phyloP scores from a whole-genome alignment of 2,888 invertebrate genomes.

The Dasysyrphus albostriatus region DNA sequence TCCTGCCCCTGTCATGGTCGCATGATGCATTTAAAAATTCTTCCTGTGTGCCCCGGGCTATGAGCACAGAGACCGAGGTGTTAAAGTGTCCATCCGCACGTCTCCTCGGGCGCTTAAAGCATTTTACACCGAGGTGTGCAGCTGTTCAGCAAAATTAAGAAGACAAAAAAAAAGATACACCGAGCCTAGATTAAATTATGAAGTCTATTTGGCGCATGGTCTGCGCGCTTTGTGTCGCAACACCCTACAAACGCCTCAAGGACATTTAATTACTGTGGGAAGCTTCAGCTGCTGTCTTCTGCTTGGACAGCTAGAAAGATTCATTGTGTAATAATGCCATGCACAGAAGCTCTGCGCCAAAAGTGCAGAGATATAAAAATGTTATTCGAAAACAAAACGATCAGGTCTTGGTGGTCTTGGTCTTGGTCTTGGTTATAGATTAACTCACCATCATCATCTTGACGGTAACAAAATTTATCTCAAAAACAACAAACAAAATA shows the following conservation, averaged over 20 bases:
- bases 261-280: constrained; percentile 74
- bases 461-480: constrained; percentile 62
- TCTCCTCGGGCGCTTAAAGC: constrained; percentile 63
- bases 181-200: constrained; percentile 73
- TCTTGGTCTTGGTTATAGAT: constrained; percentile 58
- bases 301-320: constrained; percentile 43
- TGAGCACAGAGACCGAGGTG: constrained; percentile 53
- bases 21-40: constrained; percentile 47
- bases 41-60: constrained; percentile 56
- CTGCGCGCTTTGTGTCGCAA: constrained; percentile 59
- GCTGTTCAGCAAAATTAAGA: constrained; percentile 29
- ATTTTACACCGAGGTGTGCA: constrained; percentile 50
- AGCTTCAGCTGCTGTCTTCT: constrained; percentile 44
- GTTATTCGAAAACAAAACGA: constrained; percentile 37
- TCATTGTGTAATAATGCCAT: constrained; percentile 48
- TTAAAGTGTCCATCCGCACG: constrained; percentile 68
- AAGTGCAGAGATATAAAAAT: constrained; percentile 19
- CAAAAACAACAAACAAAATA: constrained; percentile 33
- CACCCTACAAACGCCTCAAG: constrained; percentile 62
- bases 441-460: constrained; percentile 51
- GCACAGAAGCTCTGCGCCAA: constrained; percentile 46
- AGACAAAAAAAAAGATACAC: constrained; percentile 14
- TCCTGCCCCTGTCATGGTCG: constrained; percentile 16
- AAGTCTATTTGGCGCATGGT: constrained; percentile 64
- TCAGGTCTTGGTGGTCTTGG: constrained; percentile 30